Base-by-base conservation (phyloP, 2,888 invertebrate species). In the Cheilosia grossa region DNA sequence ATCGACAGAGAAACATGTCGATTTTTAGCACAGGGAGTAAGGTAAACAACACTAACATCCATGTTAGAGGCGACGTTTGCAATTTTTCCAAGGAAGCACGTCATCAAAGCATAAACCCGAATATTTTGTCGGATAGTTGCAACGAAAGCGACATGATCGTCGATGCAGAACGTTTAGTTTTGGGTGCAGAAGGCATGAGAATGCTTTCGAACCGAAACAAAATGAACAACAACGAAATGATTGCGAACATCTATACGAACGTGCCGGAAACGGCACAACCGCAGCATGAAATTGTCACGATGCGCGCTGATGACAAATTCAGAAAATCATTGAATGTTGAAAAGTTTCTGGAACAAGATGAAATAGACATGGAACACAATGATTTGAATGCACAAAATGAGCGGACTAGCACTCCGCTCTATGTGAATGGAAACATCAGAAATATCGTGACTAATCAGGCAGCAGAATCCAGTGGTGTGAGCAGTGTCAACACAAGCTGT, bases 11-110 rank as follows among this genome's bases (percentile, higher is more conserved):
- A 59, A 91, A 90, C 7, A 90, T 91, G 89, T 91, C 91, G 2
- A 94, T 96, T 19, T 94, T 95, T 79, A 95, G 95, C 78, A 93
- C 95, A 0, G 95, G 95, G 47, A 94, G 95, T 2, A 96, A 96
- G 92, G 95, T 96, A 0, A 96, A 96, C 89, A 96, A 96, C 87
- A 96, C 96, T 0, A 96, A 96, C 90, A 94, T 96, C 86, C 96
- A 96, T 88, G 82, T 77, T 13, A 67, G 82, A 47, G 79, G 86
- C 51, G 87, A 82, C 74, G 66, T 79, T 33, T 79, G 83, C 42
- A 88, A 88, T 73, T 88, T 87, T 77, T 83, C 87, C 24, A 88
- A 88, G 79, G 87, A 88, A 69, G 63, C 82, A 2, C 85, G 82
- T 51, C 93, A 94, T 69, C 93, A 93, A 61, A 90, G 93, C 61